Evolutionary conservation across 64 coral and sea anemone genomes (phyloP), one percentile per base, ranked within the genome.

Genomic region (Montipora capricornis): DNA sequence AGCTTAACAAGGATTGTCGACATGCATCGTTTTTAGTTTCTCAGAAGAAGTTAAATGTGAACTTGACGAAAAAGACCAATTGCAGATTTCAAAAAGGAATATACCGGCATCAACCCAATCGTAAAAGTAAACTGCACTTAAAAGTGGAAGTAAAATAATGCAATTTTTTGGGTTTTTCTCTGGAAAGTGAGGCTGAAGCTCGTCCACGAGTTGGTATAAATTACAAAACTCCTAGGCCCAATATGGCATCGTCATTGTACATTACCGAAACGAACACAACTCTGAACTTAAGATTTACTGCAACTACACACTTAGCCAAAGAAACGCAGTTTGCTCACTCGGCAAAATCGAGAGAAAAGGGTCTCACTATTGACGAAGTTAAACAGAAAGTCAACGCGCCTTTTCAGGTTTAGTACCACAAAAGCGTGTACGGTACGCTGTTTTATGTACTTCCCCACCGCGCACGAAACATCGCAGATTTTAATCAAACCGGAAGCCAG

Each of bases 401-500:
- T 47, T 85, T 64, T 60, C 47, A 19, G 20, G 19, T 22, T 51
- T 12, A 4, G 6, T 53, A 61, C 68, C 20, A 11, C 53, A 57
- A 57, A 57, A 57, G 61, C 61, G 87, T 57, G 46, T 11, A 71
- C 8, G 49, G 47, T 16, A 37, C 37, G 37, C 37, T 37, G 37
- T 37, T 9, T 26, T 71, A 44, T 57, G 53, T 64, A 64, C 9
- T 14, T 64, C 62, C 49, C 79, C 78, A 48, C 20, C 29, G 8
- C 26, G 12, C 51, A 55, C 88, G 20, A 49, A 53, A 37, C 5
- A 70, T 70, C 49, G 15, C 47, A 82, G 24, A 73, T 53, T 29
- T 13, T 16, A 52, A 13, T 53, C 46, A 74, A 14, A 17, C 89
- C 89, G 89, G 89, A 91, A 91, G 73, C 66, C 78, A 78, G 20